These are phyloP conservation scores for Neolamprologus sp. DNA, from an alignment of 2,113 vertebrate genomes.

Conservation along the genomic window DNA sequence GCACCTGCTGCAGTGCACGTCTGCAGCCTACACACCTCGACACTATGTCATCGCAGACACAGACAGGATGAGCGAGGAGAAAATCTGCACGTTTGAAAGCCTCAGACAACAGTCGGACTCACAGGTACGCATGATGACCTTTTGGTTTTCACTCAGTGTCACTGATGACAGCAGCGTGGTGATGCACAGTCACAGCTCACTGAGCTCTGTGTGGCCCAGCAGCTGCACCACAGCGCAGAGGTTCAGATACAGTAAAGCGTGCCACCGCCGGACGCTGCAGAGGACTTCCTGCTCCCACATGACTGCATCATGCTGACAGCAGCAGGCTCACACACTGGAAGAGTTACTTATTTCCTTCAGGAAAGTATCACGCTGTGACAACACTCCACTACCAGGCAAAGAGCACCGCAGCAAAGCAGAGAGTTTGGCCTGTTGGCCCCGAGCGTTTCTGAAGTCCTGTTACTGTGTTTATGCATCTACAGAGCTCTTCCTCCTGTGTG, in stretches of 20 bases:
- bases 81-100: constrained; percentile 79
- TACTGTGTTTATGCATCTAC: background rate
- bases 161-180: background rate
- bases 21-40: constrained; percentile 76
- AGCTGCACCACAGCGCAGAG: background rate
- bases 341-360: background rate
- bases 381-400: background rate
- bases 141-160: background rate
- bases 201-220: background rate
- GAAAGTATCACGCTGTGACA: background rate
- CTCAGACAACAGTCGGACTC: constrained; percentile 45
- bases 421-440: background rate
- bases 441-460: background rate
- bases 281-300: background rate
- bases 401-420: background rate
- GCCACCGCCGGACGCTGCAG: background rate
- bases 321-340: background rate
- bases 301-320: background rate
- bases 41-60: constrained; percentile 88
- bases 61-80: constrained; percentile 87
- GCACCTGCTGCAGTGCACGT: constrained; percentile 79
- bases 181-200: background rate
- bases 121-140: constrained; percentile 56
- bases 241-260: background rate
- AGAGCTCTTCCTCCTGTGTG: background rate